phyloP scores from a whole-genome alignment of 2,113 vertebrate genomes.

The Pachycephala philippinensis region DNA sequence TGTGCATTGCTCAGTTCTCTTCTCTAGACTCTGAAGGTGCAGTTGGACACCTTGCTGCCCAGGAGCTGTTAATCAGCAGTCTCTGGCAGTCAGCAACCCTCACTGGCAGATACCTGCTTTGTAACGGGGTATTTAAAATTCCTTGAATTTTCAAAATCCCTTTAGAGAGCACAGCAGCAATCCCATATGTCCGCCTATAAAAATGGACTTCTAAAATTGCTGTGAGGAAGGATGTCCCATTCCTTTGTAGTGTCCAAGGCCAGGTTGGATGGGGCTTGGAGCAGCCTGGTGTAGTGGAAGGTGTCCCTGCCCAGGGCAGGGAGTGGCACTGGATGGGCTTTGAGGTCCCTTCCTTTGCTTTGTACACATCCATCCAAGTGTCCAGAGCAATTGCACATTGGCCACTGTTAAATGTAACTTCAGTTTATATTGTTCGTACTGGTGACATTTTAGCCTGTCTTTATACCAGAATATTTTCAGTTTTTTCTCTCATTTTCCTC shows the following conservation, averaged over 20 bases:
- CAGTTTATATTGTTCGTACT: not conserved
- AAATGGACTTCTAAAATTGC: not conserved
- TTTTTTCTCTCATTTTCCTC: not conserved
- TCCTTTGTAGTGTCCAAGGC: not conserved
- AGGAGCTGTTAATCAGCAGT: not conserved
- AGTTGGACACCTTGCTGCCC: not conserved
- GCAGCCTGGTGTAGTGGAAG: not conserved
- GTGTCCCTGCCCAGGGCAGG: not conserved
- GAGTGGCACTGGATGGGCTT: not conserved
- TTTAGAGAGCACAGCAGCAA: not conserved
- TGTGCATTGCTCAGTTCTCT: not conserved
- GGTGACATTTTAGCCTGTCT: not conserved
- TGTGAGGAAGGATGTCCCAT: not conserved
- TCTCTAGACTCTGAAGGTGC: not conserved
- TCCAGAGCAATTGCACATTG: not conserved
- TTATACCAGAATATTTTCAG: not conserved
- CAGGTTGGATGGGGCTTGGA: not conserved
- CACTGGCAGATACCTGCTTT: not conserved
- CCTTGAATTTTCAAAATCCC: not conserved
- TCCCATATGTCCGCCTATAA: not conserved
- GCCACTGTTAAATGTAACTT: not conserved
- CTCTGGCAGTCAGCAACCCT: not conserved
- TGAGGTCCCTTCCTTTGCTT: not conserved
- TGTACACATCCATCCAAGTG: not conserved
- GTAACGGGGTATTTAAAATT: not conserved